Evolutionary conservation across 2,797 vertebrate genomes (phyloP).

Genomic region (Chaenodraco wilsoni): DNA sequence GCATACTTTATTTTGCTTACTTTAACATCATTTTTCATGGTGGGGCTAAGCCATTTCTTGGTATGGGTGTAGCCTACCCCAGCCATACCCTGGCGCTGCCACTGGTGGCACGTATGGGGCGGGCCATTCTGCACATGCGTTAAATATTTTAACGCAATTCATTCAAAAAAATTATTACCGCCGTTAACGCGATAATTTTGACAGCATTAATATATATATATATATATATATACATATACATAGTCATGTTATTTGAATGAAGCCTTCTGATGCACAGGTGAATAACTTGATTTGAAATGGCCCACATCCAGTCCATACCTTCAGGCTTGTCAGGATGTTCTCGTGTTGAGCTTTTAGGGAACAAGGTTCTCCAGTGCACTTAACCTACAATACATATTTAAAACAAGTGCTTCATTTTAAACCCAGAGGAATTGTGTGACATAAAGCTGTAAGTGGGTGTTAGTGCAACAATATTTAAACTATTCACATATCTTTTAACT

Average conservation of each 20-base stretch:
- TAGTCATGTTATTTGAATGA: not conserved
- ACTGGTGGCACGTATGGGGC: no score
- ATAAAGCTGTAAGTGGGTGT: not conserved
- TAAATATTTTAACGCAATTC: no score
- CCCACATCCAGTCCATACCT: constrained; percentile 11
- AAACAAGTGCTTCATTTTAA: constrained; percentile 3
- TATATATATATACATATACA: not conserved
- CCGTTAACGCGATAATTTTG: no score
- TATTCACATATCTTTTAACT: not conserved
- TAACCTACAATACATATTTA: constrained; percentile 14
- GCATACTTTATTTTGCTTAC: no score
- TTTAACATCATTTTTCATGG: no score
- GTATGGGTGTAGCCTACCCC: no score
- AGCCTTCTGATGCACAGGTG: constrained; percentile 9
- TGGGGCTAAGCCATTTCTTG: no score
- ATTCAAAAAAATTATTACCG: no score
- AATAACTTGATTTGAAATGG: constrained; percentile 1
- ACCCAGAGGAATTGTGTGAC: not conserved
- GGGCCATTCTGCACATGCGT: no score
- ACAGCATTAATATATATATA: not conserved
- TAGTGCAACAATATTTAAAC: not conserved
- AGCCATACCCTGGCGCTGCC: no score
- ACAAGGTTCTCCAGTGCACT: not conserved
- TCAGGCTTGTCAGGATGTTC: not conserved
- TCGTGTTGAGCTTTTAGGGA: constrained; percentile 15